phyloP scores from a whole-genome alignment of 2,888 invertebrate species.

The Plagodis dolabraria region DNA sequence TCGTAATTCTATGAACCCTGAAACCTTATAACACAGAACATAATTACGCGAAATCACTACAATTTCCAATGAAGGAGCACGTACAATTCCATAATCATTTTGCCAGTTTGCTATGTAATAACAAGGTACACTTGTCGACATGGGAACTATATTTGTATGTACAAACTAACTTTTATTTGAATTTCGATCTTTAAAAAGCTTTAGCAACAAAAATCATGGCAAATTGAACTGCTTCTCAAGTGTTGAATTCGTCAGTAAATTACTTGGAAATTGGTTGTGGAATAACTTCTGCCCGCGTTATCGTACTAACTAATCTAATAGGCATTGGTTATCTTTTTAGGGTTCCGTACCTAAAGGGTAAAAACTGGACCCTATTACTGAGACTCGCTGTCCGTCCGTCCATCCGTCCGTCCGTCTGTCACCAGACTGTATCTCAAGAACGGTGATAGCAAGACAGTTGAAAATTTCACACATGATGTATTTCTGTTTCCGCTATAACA shows the following conservation, averaged over 20 bases:
- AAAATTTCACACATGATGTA: too few relatives aligned
- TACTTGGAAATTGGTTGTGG: too few relatives aligned
- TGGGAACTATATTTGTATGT: conserved; percentile 30
- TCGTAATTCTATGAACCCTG: conserved; percentile 2
- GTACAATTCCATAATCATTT: conserved; percentile 25
- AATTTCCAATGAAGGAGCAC: conserved; percentile 15
- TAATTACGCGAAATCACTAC: conserved; percentile 10
- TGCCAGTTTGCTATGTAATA: conserved; percentile 30
- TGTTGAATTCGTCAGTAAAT: background rate
- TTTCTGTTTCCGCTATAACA: too few relatives aligned
- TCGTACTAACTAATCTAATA: too few relatives aligned
- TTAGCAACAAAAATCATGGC: conserved; percentile 2
- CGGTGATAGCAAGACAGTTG: too few relatives aligned
- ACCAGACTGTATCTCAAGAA: too few relatives aligned
- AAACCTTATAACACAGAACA: conserved; percentile 7
- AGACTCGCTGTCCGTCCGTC: too few relatives aligned
- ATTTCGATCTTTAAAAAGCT: conserved; percentile 6
- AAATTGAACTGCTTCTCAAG: conserved; percentile 6
- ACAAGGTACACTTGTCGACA: conserved; percentile 29
- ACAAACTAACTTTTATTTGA: conserved; percentile 19
- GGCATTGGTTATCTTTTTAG: too few relatives aligned
- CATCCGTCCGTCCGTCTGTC: too few relatives aligned
- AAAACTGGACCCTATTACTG: too few relatives aligned
- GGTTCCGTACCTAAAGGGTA: too few relatives aligned
- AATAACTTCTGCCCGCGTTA: too few relatives aligned